Evolutionary conservation across 2,797 vertebrate species (phyloP), one percentile per base, ranked within the genome.

Genomic region (Siniperca scherzeri): DNA sequence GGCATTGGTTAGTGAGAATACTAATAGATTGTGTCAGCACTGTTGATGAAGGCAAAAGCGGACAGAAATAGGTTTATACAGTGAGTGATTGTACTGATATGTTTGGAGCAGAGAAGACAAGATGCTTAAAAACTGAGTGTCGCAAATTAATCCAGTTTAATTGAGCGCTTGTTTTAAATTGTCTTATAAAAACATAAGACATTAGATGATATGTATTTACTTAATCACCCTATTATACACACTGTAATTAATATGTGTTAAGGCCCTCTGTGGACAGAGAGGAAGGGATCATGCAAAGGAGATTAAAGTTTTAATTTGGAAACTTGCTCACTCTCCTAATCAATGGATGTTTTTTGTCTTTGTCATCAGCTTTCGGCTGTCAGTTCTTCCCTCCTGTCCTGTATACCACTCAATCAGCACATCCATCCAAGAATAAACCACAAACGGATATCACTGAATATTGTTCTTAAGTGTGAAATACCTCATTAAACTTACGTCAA

Each of bases 251-350:
- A 81, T 77, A 25, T 44, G 25, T 56, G 75, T 67, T 33, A 5
- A 74, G 44, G 27, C 42, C 74, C 25, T 74, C 30, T 61, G 46
- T 46, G 44, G 65, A 52, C 56, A 59, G 56, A 76, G 68, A 78
- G 71, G 53, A 74, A 30, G n/a, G 50, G 56, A 30, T 77, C 44
- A 79, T 67, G 52, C 27, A 65, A 30, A 83, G 11, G 8, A 73
- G 60, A 81, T 77, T 78, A 27, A 82, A 83, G 44, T 80, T 84
- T 79, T 21, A 55, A 85, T 83, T 84, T 81, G 70, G 52, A 72
- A 70, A 69, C 66, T 70, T 3, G 10, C 33, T 78, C 57, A 3
- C 25, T 42, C 40, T 42, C 22, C n/a, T 81, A 30, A 65, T 70
- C 30, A 48, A 38, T 9, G 12, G 27, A 53, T 14, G 53, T 55